Evolutionary conservation across 2,797 vertebrate species (phyloP), one percentile per base, ranked within the genome.

Genomic region (Sebastes reedi): DNA sequence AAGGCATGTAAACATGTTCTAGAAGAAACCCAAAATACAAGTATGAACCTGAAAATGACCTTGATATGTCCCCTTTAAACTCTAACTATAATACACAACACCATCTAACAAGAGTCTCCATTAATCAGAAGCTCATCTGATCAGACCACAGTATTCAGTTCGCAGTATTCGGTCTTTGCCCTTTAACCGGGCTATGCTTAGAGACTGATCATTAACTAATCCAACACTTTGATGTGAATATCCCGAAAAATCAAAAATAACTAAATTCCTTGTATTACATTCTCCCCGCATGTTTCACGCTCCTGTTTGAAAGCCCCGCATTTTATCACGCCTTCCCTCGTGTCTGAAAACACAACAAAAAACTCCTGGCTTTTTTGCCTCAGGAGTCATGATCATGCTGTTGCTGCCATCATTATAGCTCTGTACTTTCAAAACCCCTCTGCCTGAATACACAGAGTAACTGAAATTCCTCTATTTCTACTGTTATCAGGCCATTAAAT

Each of bases 241-340:
- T 65, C 64, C 50, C 60, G 55, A 79, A 81, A 81, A 87, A 73
- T 75, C 29, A 13, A 10, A 67, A 64, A 82, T 32, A 74, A 72
- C 39, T 20, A 76, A 82, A 81, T 20, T 69, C 72, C 52, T 70
- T 75, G 79, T 80, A 16, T 55, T 46, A 14, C 75, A 83, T 87
- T 85, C 64, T 80, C 78, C 59, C n/a, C 10, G 13, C 69, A 27
- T 58, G 50, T 82, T 85, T 85, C 88, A 90, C 0, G 50, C 82
- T 54, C 32, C 54, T 16, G 25, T 78, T 80, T 72, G 59, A 79
- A 78, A 30, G 7, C 2, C 30, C 39, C 14, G 6, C 27, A 58
- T 67, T 67, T 79, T 9, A n/a, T 46, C 55, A 74, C 5, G 12
- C 20, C 12, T 29, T 30, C n/a, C 12, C 52, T 71, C 10, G 2